phyloP scores from a whole-genome alignment of 30 jellyfish, hydroid and myxozoan genomes.

The Nemopilema nomurai region DNA sequence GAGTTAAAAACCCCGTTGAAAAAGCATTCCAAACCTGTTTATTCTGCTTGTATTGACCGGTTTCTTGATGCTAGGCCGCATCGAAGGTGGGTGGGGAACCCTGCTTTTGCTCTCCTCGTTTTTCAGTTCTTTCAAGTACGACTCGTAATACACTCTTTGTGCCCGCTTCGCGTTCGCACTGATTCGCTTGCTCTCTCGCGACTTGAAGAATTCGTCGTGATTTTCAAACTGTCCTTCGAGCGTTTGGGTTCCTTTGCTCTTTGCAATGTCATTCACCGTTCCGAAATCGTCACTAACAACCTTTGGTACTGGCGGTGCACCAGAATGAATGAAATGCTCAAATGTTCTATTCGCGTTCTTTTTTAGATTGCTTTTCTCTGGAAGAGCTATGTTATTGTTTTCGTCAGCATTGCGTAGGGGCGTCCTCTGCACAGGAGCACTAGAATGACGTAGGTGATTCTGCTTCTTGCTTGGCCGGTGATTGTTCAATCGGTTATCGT shows the following conservation, averaged over 20 bases:
- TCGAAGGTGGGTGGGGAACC: constrained; percentile 70
- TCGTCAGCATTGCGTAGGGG: background rate
- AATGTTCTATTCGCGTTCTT: constrained; percentile 50
- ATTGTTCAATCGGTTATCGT: constrained; percentile 20
- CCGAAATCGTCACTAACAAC: background rate
- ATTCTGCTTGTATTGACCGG: constrained; percentile 58
- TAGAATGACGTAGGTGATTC: constrained; percentile 55
- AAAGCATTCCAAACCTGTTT: too few relatives aligned
- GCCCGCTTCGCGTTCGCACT: constrained; percentile 58
- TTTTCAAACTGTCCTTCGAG: constrained; percentile 2
- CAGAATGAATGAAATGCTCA: constrained; percentile 24
- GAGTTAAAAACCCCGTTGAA: too few relatives aligned
- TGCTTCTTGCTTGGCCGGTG: background rate
- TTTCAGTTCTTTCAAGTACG: constrained; percentile 53
- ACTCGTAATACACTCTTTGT: constrained; percentile 52
- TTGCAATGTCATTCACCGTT: constrained; percentile 5
- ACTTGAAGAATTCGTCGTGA: constrained; percentile 17
- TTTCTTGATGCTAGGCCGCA: constrained; percentile 44
- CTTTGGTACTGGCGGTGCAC: background rate
- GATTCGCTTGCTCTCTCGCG: constrained; percentile 54
- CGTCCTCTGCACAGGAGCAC: constrained; percentile 46
- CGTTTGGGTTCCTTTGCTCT: constrained; percentile 34
- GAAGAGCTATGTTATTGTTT: background rate
- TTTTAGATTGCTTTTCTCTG: background rate
- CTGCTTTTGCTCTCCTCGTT: constrained; percentile 5